phyloP scores from a whole-genome alignment of 1,140 invertebrate genomes.

The Nylanderia fulva region DNA sequence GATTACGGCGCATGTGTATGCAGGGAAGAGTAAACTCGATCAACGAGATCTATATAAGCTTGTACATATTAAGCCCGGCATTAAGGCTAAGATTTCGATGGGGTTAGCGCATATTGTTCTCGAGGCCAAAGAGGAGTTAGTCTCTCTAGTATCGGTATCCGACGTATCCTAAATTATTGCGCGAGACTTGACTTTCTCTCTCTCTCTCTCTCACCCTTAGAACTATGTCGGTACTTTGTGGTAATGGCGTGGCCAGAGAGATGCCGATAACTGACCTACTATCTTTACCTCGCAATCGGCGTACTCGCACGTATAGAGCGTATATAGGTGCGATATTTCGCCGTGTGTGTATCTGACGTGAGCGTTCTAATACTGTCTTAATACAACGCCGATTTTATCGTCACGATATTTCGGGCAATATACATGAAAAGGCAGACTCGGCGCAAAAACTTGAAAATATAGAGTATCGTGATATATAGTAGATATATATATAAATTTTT shows the following conservation, averaged over 20 bases:
- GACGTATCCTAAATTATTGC: slow-evolving; percentile 72
- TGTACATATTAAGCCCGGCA: slow-evolving; percentile 66
- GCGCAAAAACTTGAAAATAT: neutral
- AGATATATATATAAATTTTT: neutral
- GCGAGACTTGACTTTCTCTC: slow-evolving; percentile 52
- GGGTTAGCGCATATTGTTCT: slow-evolving; percentile 73
- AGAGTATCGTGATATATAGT: neutral
- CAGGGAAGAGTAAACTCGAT: slow-evolving; percentile 34
- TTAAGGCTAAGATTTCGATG: slow-evolving; percentile 72
- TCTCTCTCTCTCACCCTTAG: slow-evolving; percentile 34
- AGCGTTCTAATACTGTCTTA: slow-evolving; percentile 15
- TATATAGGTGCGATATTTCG: slow-evolving; percentile 31
- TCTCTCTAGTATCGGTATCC: slow-evolving; percentile 70
- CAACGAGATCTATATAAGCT: slow-evolving; percentile 70
- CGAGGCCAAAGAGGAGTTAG: slow-evolving; percentile 47
- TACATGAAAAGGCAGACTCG: neutral
- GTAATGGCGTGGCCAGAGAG: slow-evolving; percentile 66
- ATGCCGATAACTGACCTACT: slow-evolving; percentile 75
- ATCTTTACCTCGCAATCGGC: slow-evolving; percentile 64
- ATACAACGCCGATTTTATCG: slow-evolving; percentile 6
- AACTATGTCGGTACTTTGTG: slow-evolving; percentile 72
- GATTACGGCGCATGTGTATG: slow-evolving; percentile 57
- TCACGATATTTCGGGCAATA: neutral
- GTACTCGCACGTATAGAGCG: slow-evolving; percentile 41
- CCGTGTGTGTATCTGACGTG: slow-evolving; percentile 8